Evolutionary conservation across 2,888 invertebrate species (phyloP).

Genomic region (Oithona nana): DNA sequence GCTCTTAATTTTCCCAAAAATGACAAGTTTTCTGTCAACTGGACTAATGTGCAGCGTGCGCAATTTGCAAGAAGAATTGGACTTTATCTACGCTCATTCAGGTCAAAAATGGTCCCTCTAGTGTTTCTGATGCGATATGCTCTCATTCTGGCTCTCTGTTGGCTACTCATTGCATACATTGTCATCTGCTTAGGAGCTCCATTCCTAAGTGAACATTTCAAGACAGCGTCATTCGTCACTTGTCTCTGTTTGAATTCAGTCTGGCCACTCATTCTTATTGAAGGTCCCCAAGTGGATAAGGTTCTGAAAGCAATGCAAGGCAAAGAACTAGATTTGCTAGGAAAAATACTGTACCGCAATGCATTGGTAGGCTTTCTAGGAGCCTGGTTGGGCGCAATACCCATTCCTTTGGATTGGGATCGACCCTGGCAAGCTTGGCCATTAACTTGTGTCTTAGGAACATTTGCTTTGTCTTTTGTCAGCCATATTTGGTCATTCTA

Average conservation of each 20-base stretch:
- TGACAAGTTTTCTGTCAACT: not conserved
- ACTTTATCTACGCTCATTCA: not conserved
- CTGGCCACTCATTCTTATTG: not conserved
- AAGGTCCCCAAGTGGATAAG: not conserved
- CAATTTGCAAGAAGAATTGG: not conserved
- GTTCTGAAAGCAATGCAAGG: not conserved
- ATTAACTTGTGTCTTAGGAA: slow-evolving; percentile 7
- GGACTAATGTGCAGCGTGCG: not conserved
- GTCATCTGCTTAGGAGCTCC: slow-evolving; percentile 12
- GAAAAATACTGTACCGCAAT: not conserved
- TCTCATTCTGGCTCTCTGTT: not conserved
- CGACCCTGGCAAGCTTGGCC: slow-evolving; percentile 17
- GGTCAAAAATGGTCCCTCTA: not conserved
- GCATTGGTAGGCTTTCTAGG: slow-evolving; percentile 1
- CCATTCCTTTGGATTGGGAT: slow-evolving; percentile 17
- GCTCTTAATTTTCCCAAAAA: not conserved
- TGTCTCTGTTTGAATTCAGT: not conserved
- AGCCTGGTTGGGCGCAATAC: slow-evolving; percentile 16
- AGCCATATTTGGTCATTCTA: no score
- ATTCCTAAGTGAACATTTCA: not conserved
- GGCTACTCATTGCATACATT: not conserved
- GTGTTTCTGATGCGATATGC: not conserved
- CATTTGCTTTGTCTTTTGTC: no score
- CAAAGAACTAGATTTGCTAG: not conserved
- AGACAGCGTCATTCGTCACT: not conserved